Base-by-base conservation (phyloP, 2,797 vertebrate genomes). In the Propithecus perrieri region DNA sequence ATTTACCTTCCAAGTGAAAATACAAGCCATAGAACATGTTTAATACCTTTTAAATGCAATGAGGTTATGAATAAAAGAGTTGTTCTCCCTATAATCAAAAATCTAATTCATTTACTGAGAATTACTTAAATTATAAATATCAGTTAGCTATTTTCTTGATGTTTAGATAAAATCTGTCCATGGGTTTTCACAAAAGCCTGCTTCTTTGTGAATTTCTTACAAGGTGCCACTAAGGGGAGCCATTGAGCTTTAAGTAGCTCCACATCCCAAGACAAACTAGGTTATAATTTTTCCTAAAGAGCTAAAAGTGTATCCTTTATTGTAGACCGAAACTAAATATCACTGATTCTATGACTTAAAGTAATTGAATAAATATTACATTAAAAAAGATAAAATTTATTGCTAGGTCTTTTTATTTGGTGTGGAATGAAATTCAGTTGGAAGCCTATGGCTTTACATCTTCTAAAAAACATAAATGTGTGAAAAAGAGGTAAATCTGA, bases 201-300 rank as follows among this genome's bases (percentile, higher is more conserved):
- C 48, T 89, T 63, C 26, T 93, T 78, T 93, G 67, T 96, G 95
- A 95, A 90, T 67, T 96, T 97, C 55, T 81, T n/a, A 13, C 33
- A 81, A 81, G 33, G 0, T 46, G 71, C 96, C 98, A 97, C 97
- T 93, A 96, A 91, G 97, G 63, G 98, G 98, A 96, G 96, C 97
- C 46, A 79, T 97, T 97, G 97, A 98, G 94, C 98, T 98, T 97
- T 93, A 84, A 76, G 33, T 46, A 55, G 30, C 38, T 89, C 53
- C 33, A 24, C 10, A n/a, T 71, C 18, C 35, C 30, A 48, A 90
- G 78, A 76, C n/a, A 75, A 85, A 71, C 26, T 69, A 69, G 63
- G 41, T 63, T 81, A 57, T 17, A 65, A 67, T 43, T 96, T 94
- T 86, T 79, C 76, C 78, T 41, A 74, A n/a, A 75, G 92, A 85